Conservation (phyloP, 2,888 invertebrate genomes). For the Dicycla oo region DNA sequence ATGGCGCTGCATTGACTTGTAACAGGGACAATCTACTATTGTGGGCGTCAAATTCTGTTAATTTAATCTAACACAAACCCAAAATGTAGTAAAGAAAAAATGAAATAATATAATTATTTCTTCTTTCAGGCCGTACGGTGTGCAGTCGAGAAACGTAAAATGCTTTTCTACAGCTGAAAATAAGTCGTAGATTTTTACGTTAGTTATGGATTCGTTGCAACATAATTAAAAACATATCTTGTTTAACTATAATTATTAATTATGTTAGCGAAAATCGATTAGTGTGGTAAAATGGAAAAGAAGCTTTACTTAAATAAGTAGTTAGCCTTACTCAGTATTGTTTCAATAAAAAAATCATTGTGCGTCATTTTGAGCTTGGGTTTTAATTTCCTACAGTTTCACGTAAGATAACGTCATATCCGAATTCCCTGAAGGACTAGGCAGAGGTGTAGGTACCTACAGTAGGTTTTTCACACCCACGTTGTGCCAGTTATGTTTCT, state of each 20-base stretch:
- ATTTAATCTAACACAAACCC: not conserved
- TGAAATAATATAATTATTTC: slow-evolving; percentile 6
- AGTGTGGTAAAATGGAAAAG: not conserved
- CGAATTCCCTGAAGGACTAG: not conserved
- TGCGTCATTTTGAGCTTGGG: not conserved
- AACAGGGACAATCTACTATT: not conserved
- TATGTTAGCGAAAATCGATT: not conserved
- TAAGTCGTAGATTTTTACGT: not conserved
- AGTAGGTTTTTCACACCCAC: too few relatives aligned
- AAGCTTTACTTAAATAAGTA: not conserved
- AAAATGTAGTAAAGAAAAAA: too few relatives aligned
- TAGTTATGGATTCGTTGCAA: not conserved
- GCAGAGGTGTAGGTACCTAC: not conserved
- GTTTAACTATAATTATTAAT: not conserved
- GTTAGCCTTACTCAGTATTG: not conserved
- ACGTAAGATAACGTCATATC: not conserved
- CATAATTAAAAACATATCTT: not conserved
- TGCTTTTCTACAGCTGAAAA: not conserved
- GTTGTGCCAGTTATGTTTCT: not conserved
- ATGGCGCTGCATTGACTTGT: slow-evolving; percentile 38
- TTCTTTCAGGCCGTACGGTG: slow-evolving; percentile 62
- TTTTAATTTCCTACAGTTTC: slow-evolving; percentile 14
- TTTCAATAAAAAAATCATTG: slow-evolving; percentile 25
- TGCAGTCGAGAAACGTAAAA: slow-evolving; percentile 48
- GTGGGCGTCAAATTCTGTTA: not conserved